Evolutionary conservation across 2,888 invertebrate genomes (phyloP).

Genomic region (Netelia inedita): DNA sequence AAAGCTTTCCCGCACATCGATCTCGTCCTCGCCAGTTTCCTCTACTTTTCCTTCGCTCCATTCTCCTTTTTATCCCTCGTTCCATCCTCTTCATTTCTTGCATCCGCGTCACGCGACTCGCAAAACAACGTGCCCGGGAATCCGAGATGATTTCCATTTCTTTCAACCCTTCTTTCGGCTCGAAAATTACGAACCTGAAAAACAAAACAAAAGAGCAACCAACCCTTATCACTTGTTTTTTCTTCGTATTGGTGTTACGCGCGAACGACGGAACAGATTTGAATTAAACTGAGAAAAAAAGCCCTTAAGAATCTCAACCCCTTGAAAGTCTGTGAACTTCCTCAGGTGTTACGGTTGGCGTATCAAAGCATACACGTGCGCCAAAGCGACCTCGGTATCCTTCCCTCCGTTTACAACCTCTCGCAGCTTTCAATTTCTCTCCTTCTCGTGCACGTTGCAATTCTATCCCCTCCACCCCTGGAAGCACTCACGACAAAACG

Average conservation of each 20-base stretch:
- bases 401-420: background rate
- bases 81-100: slow-evolving; percentile 4
- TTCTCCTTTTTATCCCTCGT: background rate
- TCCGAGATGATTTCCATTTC: slow-evolving; percentile 5
- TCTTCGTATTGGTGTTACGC: too few species aligned
- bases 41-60: slow-evolving; percentile 21
- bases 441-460: background rate
- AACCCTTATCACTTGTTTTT: background rate
- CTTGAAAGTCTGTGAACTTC: too few species aligned
- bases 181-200: background rate
- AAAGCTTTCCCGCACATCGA: slow-evolving; percentile 64
- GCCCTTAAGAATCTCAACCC: too few species aligned
- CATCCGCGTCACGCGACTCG: slow-evolving; percentile 15
- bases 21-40: slow-evolving; percentile 41
- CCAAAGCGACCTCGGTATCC: background rate
- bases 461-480: background rate
- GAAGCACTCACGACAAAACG: background rate
- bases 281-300: too few species aligned
- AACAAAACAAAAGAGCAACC: background rate
- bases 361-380: too few species aligned
- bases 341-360: too few species aligned
- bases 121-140: background rate
- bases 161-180: background rate
- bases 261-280: too few species aligned
- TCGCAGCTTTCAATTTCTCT: background rate